Conservation (phyloP, 2,888 invertebrate species). For the Habrosyne pyritoides region DNA sequence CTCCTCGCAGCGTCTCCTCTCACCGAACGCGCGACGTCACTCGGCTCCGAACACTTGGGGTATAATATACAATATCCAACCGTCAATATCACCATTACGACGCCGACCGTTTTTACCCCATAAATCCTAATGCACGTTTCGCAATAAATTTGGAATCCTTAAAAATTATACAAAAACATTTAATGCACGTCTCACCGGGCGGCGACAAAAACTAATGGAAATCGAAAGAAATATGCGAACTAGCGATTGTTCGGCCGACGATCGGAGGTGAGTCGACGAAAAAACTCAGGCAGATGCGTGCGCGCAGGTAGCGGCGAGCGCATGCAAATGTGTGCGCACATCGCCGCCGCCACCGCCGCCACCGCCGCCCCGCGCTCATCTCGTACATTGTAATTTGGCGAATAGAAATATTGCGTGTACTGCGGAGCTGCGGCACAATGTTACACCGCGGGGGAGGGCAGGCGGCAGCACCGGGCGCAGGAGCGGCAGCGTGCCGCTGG, state of each 20-base stretch:
- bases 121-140: slow-evolving; percentile 19
- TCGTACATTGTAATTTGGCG: not conserved
- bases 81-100: not conserved
- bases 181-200: slow-evolving; percentile 46
- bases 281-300: slow-evolving; percentile 54
- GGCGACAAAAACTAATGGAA: slow-evolving; percentile 54
- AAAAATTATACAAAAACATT: slow-evolving; percentile 40
- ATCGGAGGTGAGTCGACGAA: slow-evolving; percentile 32
- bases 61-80: not conserved
- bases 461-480: not conserved
- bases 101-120: slow-evolving; percentile 1
- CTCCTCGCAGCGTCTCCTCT: not conserved
- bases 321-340: slow-evolving; percentile 51
- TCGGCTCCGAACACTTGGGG: not conserved
- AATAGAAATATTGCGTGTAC: not conserved
- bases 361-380: not conserved
- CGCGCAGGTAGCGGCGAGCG: slow-evolving; percentile 56
- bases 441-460: not conserved
- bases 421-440: not conserved
- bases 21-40: not conserved
- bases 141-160: slow-evolving; percentile 53
- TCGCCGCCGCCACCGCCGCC: too few species aligned
- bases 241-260: slow-evolving; percentile 51
- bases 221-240: slow-evolving; percentile 58
- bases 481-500: too few species aligned